Evolutionary conservation across 2,888 invertebrate species (phyloP).

Genomic region (Deilephila porcellus): DNA sequence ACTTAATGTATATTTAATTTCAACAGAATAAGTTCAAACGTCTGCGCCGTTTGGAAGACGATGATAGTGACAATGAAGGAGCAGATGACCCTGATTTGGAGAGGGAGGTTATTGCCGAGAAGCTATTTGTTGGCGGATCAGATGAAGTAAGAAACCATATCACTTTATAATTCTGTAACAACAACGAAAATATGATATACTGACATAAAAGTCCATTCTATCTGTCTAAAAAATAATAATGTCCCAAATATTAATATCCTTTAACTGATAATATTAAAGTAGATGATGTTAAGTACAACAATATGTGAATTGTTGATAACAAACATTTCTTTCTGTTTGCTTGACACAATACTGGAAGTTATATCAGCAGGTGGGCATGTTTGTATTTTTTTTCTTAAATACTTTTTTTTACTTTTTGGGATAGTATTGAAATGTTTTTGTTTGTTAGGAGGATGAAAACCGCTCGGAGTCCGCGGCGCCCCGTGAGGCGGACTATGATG

Average conservation of each 20-base stretch:
- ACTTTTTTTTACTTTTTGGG: too few species aligned
- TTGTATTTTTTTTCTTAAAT: neutral
- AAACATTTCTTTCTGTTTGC: neutral
- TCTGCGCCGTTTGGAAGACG: conserved; percentile 92
- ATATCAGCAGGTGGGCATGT: conserved; percentile 19
- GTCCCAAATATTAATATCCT: neutral
- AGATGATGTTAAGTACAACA: neutral
- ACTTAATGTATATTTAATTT: conserved; percentile 34
- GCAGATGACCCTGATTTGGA: conserved; percentile 91
- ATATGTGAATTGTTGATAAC: neutral
- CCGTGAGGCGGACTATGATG: conserved; percentile 88
- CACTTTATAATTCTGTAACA: neutral
- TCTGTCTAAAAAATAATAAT: neutral
- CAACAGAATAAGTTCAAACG: conserved; percentile 94
- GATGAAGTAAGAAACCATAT: conserved; percentile 84
- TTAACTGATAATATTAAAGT: too few species aligned
- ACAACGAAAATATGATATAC: neutral
- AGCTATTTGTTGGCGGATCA: conserved; percentile 92
- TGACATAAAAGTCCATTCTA: too few species aligned
- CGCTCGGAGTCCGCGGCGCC: conserved; percentile 89
- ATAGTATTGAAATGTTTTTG: neutral
- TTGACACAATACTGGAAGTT: neutral
- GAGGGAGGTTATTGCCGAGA: conserved; percentile 94
- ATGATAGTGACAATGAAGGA: conserved; percentile 95
- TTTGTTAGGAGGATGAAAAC: conserved; percentile 89